These are phyloP conservation scores for Macropis europaea DNA, from an alignment of 2,888 invertebrate species.

Conservation along the genomic window DNA sequence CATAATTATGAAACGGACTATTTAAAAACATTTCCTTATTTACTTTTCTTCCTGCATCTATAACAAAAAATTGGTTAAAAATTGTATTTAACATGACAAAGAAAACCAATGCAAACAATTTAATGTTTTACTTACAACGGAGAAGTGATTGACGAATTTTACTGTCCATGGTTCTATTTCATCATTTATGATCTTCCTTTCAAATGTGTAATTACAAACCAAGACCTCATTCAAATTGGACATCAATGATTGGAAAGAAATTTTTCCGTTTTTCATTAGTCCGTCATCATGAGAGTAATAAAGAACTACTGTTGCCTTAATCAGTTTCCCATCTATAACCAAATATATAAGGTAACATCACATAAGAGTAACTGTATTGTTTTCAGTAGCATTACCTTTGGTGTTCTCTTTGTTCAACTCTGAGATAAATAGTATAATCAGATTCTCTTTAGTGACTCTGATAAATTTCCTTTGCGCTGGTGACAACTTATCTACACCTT, in stretches of 20 bases:
- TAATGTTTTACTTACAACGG: neutral
- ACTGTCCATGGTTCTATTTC: conserved; percentile 80
- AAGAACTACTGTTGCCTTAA: no score
- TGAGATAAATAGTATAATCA: no score
- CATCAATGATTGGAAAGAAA: no score
- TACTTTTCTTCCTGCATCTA: no score
- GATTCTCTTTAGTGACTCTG: conserved; percentile 20
- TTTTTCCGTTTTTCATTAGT: no score
- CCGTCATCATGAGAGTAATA: no score
- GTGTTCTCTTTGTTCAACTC: no score
- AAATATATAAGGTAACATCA: no score
- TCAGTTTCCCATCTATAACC: no score
- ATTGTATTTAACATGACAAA: neutral
- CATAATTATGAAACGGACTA: conserved; percentile 6
- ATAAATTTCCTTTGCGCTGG: conserved; percentile 60
- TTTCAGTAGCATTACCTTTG: no score
- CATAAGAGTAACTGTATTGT: no score
- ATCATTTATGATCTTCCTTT: conserved; percentile 80
- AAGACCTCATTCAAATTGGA: neutral
- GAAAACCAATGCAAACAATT: neutral
- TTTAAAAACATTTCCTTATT: neutral
- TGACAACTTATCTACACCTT: conserved; percentile 67
- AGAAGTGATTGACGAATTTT: conserved; percentile 80
- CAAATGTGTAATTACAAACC: conserved; percentile 77
- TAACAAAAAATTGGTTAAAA: neutral